Base-by-base conservation (phyloP, 64 coral and sea anemone genomes). In the Actinia tenebrosa region DNA sequence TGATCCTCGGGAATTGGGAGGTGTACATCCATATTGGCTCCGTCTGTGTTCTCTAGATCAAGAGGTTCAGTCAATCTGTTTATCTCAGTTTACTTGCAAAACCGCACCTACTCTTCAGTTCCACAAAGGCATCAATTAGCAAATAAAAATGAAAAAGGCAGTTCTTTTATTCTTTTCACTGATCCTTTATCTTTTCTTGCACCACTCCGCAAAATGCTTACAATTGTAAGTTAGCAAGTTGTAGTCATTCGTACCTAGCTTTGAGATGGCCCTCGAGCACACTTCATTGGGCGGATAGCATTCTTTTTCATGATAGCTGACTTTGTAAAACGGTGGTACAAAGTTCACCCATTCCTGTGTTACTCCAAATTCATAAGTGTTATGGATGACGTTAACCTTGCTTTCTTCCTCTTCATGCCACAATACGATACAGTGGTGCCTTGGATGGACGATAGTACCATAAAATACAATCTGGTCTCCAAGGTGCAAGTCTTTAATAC, bases 181-280 rank as follows among this genome's bases (percentile, higher is more conserved):
- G 10, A 58, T 5, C 1, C 79, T 87, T 77, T 78, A 77, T n/a
- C 19, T 45, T 72, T 87, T 87, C 86, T 87, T 87, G 86, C 86
- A 87, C 86, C 86, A 87, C 46, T 45, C 44, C 19, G 87, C 87
- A 88, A 88, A 88, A 88, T 88, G 87, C 60, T 88, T 88, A 59
- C 87, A 88, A 77, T 88, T 88, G 77, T 88, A 80, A 4, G 53
- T 88, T 46, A 88, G 26, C 56, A 88, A 50, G 77, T 88, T 20
- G 77, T 88, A 88, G 15, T 77, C 77, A 60, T 60, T 60, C 61
- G 77, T 59, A 17, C 87, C 87, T 45, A 88, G 87, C 56, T 88
- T 88, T 79, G 87, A 88, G 44, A 88, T 60, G 44, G 87, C 87
- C 77, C 87, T 88, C 62, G 22, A 47, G 20, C 52, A 88, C n/a